Percentiles rank a stretch among this genome's conserved stretches.
Evolutionary conservation across 1,140 invertebrate genomes (phyloP).

Genomic region (Pogonus chalceus): DNA sequence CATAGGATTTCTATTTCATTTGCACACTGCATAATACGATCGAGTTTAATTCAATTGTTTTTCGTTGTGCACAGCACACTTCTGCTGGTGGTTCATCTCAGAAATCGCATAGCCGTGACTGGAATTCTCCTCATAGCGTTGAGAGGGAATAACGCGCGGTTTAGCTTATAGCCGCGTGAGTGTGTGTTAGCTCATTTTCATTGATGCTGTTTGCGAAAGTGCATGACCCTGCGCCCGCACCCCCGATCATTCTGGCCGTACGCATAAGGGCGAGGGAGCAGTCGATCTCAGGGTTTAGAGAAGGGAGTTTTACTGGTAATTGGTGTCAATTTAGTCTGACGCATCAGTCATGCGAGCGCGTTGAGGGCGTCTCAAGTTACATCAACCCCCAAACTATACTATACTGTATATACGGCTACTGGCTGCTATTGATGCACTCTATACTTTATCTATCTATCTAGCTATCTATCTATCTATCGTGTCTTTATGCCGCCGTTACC

Average conservation of each 20-base stretch:
- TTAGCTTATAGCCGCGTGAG: conserved; percentile 10
- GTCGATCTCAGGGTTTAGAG: conserved; percentile 21
- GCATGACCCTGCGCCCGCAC: not conserved
- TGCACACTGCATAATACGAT: conserved; percentile 46
- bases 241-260: not conserved
- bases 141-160: conserved; percentile 6
- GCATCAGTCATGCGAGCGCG: conserved; percentile 30
- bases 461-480: conserved; percentile 9
- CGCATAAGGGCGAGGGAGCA: conserved; percentile 24
- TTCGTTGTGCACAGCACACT: too few species aligned
- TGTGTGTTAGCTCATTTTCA: conserved; percentile 35
- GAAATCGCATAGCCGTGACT: conserved; percentile 14
- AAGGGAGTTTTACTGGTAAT: conserved; percentile 58
- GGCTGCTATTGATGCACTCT: conserved; percentile 3
- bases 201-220: conserved; percentile 31
- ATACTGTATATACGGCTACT: conserved; percentile 9
- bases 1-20: conserved; percentile 52
- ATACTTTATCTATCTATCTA: conserved; percentile 10
- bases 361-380: conserved; percentile 30
- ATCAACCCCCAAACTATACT: conserved; percentile 17
- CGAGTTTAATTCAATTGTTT: conserved; percentile 46
- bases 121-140: conserved; percentile 12
- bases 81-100: conserved; percentile 1
- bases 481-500: too few species aligned
- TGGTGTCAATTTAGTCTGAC: conserved; percentile 54